These are phyloP conservation scores for Argopecten irradians DNA, from an alignment of 1,140 invertebrate genomes.

Conservation along the genomic window DNA sequence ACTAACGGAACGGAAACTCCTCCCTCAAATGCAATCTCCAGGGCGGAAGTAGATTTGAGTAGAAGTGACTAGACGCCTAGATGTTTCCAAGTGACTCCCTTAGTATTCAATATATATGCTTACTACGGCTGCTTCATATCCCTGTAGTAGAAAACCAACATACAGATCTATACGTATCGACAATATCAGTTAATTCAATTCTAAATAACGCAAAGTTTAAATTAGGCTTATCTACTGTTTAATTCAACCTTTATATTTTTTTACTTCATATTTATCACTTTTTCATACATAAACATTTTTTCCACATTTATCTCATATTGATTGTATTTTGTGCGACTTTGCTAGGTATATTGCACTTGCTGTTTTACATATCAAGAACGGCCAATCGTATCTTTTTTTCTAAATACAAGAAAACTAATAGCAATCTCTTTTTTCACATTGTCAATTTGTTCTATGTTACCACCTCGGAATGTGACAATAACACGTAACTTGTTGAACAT, in stretches of 20 bases:
- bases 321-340: not conserved
- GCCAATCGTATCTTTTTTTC: not conserved
- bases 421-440: not conserved
- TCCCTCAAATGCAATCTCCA: not conserved
- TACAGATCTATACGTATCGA: not conserved
- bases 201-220: not conserved
- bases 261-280: not conserved
- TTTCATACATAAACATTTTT: not conserved
- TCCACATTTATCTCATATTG: not conserved
- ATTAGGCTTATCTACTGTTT: not conserved
- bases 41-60: not conserved
- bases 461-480: not conserved
- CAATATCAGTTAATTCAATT: not conserved
- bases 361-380: not conserved
- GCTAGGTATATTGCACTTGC: not conserved
- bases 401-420: not conserved
- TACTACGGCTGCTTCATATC: not conserved
- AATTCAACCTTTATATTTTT: not conserved
- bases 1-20: not conserved
- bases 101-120: conserved; percentile 3
- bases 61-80: not conserved
- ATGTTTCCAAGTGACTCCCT: not conserved
- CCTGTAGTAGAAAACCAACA: not conserved
- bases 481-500: not conserved
- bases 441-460: not conserved